Conservation (phyloP, 2,888 invertebrate genomes). For the Drosophila limbata region DNA sequence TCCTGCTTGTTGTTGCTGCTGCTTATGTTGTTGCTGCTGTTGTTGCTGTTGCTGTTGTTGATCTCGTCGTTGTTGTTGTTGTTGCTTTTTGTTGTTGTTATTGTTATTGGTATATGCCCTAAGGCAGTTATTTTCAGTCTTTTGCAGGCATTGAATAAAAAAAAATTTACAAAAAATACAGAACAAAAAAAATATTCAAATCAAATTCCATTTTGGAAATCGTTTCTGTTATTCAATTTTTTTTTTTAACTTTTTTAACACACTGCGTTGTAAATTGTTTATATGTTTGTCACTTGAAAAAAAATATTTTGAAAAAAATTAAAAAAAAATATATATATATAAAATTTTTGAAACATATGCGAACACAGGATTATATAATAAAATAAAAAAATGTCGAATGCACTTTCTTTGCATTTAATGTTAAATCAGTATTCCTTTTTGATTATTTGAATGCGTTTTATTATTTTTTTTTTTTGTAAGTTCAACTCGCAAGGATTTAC, state of each 20-base stretch:
- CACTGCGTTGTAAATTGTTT: constrained; percentile 27
- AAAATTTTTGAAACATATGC: constrained; percentile 22
- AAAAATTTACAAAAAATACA: constrained; percentile 38
- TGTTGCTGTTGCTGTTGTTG: constrained; percentile 37
- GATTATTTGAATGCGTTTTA: constrained; percentile 1
- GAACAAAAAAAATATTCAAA: constrained; percentile 44
- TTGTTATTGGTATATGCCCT: constrained; percentile 44
- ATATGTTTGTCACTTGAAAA: constrained; percentile 62
- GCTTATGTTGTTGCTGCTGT: constrained; percentile 40
- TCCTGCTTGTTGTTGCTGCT: constrained; percentile 34
- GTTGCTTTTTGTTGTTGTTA: constrained; percentile 17
- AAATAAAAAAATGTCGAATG: constrained; percentile 12
- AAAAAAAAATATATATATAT: constrained; percentile 29
- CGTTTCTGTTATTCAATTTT: constrained; percentile 1
- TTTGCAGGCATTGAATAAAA: constrained; percentile 47
- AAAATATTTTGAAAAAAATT: constrained; percentile 70
- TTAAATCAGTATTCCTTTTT: constrained; percentile 14
- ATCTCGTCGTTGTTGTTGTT: constrained; percentile 9
- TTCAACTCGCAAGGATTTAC: constrained; percentile 56
- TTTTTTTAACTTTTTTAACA: constrained; percentile 20
- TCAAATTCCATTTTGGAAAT: constrained; percentile 37
- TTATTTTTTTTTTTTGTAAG: constrained; percentile 11
- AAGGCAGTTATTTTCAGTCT: constrained; percentile 69
- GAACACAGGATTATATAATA: constrained; percentile 63
- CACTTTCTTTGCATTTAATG: constrained; percentile 19